Evolutionary conservation across 1,140 invertebrate genomes (phyloP).

Genomic region (Matsumurasca onukii): DNA sequence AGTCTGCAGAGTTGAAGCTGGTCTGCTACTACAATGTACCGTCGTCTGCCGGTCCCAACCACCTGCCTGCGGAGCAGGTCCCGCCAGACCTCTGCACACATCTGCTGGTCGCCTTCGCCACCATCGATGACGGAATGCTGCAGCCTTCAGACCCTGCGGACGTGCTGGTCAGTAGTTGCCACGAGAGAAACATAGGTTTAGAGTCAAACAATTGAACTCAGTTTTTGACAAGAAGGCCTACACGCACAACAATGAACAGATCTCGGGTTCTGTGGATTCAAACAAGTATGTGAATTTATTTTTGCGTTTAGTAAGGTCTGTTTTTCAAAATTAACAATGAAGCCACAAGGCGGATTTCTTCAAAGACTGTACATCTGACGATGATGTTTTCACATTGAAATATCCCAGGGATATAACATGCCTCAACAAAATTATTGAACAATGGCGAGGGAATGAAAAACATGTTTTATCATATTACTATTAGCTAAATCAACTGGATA

Average conservation of each 20-base stretch:
- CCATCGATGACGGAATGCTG: constrained; percentile 62
- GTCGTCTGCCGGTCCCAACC: neutral
- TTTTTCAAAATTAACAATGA: neutral
- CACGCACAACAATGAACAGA: neutral
- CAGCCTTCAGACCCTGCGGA: constrained; percentile 48
- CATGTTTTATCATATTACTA: no score
- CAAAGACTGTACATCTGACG: no score
- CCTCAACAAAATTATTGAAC: no score
- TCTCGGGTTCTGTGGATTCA: neutral
- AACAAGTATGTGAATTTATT: neutral
- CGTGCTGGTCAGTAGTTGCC: constrained; percentile 42
- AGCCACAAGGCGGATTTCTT: neutral
- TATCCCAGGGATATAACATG: no score
- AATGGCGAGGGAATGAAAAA: no score
- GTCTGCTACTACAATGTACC: constrained; percentile 25
- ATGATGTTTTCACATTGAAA: no score
- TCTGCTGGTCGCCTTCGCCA: constrained; percentile 74
- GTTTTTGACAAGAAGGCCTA: no score
- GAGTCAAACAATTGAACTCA: neutral
- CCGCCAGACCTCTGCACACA: constrained; percentile 73
- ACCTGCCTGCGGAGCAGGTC: constrained; percentile 32
- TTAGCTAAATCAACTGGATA: no score
- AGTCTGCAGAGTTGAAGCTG: constrained; percentile 6
- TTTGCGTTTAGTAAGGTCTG: neutral
- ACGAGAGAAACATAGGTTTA: constrained; percentile 1